Evolutionary conservation across 2,888 invertebrate genomes (phyloP), one percentile per base, ranked within the genome.

Genomic region (Drosophila eohydei): DNA sequence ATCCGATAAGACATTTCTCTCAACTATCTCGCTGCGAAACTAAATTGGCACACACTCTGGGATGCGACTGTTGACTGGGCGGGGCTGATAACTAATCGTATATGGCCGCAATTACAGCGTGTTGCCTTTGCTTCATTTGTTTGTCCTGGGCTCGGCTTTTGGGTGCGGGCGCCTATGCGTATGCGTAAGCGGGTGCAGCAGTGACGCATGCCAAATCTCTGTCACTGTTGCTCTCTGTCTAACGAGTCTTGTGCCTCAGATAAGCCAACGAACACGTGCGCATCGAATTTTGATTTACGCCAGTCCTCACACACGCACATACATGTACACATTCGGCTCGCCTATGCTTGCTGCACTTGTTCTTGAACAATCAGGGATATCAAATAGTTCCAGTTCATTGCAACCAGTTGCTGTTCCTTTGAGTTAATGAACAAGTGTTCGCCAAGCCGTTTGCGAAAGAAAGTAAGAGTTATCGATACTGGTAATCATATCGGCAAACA

Each of bases 181-280:
- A 64, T 50, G 50, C 26, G 43, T 38, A 43, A 30, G 62, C 51
- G 76, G 78, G 63, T 78, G 74, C 70, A 59, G 51, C 70, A 69
- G 59, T 86, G 81, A 77, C 83, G 81, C 59, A 69, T 69, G 26
- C 58, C 36, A 46, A 78, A 78, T 55, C 60, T 8, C n/a, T 30
- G 11, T 26, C 34, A 14, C 28, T 8, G 28, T 38, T n/a, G 26
- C 26, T 36, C 51, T n/a, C 54, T 36, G 5, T 4, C n/a, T 30
- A 3, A 28, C 12, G 4, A 11, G 11, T n/a, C 40, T 12, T 38
- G 11, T 51, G 54, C 38, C 43, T 54, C 54, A 81, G 88, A 68
- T 67, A 70, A 80, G 64, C 64, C 61, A 26, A 16, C 30, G n/a
- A 60, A 12, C 36, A 46, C 38, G 55, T 51, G 50, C 21, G 43